These are phyloP conservation scores for Nephrocerus scutellatus DNA, from an alignment of 2,888 invertebrate species.

Conservation along the genomic window DNA sequence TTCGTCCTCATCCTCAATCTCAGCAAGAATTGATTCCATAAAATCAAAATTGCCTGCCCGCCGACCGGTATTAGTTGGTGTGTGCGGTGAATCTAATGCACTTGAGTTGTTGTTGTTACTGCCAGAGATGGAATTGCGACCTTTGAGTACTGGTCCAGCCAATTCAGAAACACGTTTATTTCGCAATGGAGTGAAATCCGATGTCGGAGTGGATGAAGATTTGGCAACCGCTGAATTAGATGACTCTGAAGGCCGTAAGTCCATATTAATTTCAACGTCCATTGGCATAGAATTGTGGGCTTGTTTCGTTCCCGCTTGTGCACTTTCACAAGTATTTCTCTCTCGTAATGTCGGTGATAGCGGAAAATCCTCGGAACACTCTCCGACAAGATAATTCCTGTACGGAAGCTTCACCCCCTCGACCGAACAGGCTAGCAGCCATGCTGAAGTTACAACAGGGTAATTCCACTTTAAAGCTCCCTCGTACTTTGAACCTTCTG, in stretches of 20 bases:
- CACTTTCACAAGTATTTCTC: conserved; percentile 19
- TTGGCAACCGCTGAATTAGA: conserved; percentile 1
- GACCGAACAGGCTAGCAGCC: conserved; percentile 65
- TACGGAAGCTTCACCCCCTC: conserved; percentile 53
- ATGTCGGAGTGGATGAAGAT: conserved; percentile 3
- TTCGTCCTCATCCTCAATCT: conserved; percentile 37
- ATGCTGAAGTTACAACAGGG: conserved; percentile 69
- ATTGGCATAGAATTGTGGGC: no score
- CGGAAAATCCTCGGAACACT: conserved; percentile 40
- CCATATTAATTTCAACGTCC: neutral
- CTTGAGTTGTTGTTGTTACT: conserved; percentile 5
- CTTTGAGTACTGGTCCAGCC: conserved; percentile 24
- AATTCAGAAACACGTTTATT: conserved; percentile 42
- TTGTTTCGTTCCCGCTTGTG: neutral
- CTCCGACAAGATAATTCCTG: conserved; percentile 54
- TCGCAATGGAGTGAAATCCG: conserved; percentile 36
- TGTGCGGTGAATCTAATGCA: conserved; percentile 36
- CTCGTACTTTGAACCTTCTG: conserved; percentile 71
- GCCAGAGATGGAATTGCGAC: conserved; percentile 15
- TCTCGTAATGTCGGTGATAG: conserved; percentile 29
- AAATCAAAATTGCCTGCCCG: conserved; percentile 29
- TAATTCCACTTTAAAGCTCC: conserved; percentile 80
- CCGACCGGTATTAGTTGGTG: conserved; percentile 33
- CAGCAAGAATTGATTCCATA: conserved; percentile 35
- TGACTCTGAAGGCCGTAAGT: neutral